Conservation (phyloP, 2,797 vertebrate species). For the Antrozous pallidus region DNA sequence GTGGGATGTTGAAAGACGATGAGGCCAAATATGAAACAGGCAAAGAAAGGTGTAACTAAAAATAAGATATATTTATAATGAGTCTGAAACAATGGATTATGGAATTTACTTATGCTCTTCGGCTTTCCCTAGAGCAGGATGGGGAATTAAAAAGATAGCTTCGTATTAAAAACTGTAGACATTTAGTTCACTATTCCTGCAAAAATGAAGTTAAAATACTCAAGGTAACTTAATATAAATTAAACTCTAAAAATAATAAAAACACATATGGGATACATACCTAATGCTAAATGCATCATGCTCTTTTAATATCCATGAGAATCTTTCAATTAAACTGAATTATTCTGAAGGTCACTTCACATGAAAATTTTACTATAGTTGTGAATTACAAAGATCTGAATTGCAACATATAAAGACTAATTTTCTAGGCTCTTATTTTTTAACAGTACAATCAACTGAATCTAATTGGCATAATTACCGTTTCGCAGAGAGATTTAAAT, state of each 20-base stretch:
- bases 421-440: constrained; percentile 53
- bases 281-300: background rate
- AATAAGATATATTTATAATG: background rate
- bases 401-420: background rate
- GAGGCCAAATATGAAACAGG: background rate
- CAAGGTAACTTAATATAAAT: background rate
- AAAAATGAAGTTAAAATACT: constrained; percentile 22
- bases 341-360: background rate
- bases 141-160: background rate
- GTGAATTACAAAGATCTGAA: constrained; percentile 26
- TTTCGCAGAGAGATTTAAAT: constrained; percentile 6
- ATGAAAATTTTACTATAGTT: background rate
- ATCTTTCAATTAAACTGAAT: background rate
- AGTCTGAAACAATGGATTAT: background rate
- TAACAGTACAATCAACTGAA: constrained; percentile 29
- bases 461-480: constrained; percentile 44
- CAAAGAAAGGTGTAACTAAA: background rate
- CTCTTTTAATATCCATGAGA: background rate
- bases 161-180: background rate
- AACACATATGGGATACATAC: background rate
- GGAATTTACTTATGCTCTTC: background rate
- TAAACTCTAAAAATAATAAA: background rate
- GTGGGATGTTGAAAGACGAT: background rate
- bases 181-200: background rate
- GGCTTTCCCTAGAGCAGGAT: background rate